Base-by-base conservation (phyloP, 2,797 vertebrate species). In the Artibeus lituratus region DNA sequence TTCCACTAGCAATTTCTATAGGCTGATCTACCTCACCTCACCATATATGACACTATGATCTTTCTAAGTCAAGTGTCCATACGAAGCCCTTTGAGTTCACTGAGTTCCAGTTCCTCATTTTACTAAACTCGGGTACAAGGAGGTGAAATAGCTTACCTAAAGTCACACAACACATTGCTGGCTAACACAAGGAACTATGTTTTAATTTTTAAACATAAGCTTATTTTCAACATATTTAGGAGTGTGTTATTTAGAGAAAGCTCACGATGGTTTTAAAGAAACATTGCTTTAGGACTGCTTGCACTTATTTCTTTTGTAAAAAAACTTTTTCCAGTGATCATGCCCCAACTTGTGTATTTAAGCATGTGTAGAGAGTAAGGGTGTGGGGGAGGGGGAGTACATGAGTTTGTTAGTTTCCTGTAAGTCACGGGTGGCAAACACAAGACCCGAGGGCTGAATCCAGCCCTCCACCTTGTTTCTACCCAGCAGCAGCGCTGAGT, bases 211-310 rank as follows among this genome's bases (percentile, higher is more conserved):
- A 73, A 55, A 82, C 15, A 69, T 6, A 18, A 4, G 47, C 9
- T 67, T 53, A 22, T 47, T 82, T 51, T 67, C 16, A 73, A 86
- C 55, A 11, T 44, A 76, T 67, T 82, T 65, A 57, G 10, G 2
- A 80, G 10, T 47, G 2, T 73, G n/a, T 44, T 57, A 70, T 87
- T 62, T 80, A 88, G 51, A 81, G n/a, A 87, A 83, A 47, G 21
- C 53, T 42, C 84, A 2, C 10, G 16, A 32, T 15, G 7, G 42
- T 18, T 74, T 82, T 77, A 72, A 77, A 69, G 44, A 10, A 39
- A 76, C 2, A 53, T 83, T 37, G 78, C 62, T 35, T 57, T 89
- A 92, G 7, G 29, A 47, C 55, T 35, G 44, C 32, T 37, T 90
- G 32, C n/a, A 90, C 49, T 32, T 32, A 69, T 74, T 29, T 74